phyloP scores from a whole-genome alignment of 2,113 vertebrate species.

The Ailuropoda melanoleuca region DNA sequence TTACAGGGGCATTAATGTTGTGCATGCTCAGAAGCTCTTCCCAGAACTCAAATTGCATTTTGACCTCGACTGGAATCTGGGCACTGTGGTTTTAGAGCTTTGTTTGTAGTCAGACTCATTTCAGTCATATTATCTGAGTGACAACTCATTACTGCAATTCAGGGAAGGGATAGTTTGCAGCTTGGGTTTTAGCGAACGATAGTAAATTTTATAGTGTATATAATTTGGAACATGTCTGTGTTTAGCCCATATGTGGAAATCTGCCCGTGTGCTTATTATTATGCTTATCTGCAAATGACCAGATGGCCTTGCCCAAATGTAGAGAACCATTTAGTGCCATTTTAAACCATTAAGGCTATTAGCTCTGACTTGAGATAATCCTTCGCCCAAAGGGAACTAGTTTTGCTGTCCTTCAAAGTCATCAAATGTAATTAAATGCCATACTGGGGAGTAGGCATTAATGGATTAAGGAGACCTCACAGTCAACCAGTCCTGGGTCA shows the following conservation, averaged over 20 bases:
- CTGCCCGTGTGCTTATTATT: slow-evolving; percentile 72
- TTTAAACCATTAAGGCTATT: slow-evolving; percentile 80
- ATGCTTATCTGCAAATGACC: slow-evolving; percentile 79
- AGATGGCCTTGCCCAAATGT: slow-evolving; percentile 77
- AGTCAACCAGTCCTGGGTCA: slow-evolving; percentile 52
- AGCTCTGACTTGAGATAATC: slow-evolving; percentile 77
- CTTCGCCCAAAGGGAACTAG: slow-evolving; percentile 75
- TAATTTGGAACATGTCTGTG: slow-evolving; percentile 70
- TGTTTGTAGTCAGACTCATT: slow-evolving; percentile 54
- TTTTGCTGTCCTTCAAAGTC: slow-evolving; percentile 73
- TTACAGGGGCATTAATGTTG: not conserved
- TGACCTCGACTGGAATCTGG: slow-evolving; percentile 37
- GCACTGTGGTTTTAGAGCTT: slow-evolving; percentile 25
- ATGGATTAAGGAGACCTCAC: slow-evolving; percentile 59
- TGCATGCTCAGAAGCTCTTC: not conserved
- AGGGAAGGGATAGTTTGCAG: slow-evolving; percentile 59
- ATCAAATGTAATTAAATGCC: slow-evolving; percentile 79
- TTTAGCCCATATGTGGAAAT: slow-evolving; percentile 75
- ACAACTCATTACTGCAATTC: slow-evolving; percentile 61
- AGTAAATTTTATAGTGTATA: slow-evolving; percentile 71
- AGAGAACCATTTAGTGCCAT: slow-evolving; percentile 75
- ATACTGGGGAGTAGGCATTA: slow-evolving; percentile 69
- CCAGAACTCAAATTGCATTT: slow-evolving; percentile 12
- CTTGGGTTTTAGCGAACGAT: slow-evolving; percentile 65
- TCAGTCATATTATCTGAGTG: slow-evolving; percentile 49